Conservation (phyloP, 1,140 invertebrate genomes). For the Diorhabda carinulata region DNA sequence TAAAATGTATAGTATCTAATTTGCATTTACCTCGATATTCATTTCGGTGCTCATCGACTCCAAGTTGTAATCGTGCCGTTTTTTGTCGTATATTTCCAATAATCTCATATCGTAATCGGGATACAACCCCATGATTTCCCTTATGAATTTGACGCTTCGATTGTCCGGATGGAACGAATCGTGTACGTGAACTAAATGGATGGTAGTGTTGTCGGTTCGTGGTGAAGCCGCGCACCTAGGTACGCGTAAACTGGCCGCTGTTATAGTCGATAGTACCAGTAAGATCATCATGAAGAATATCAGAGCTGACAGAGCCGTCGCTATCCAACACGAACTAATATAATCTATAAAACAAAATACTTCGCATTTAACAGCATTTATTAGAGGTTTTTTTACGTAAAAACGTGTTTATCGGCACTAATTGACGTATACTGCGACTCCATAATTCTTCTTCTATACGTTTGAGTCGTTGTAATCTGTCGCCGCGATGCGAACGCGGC, state of each 20-base stretch:
- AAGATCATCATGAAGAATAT: slow-evolving; percentile 33
- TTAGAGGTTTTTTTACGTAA: not conserved
- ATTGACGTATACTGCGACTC: no score
- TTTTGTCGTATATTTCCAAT: not conserved
- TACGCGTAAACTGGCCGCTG: slow-evolving; percentile 17
- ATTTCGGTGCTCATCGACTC: no score
- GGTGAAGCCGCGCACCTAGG: slow-evolving; percentile 26
- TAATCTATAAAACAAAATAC: slow-evolving; percentile 33
- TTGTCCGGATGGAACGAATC: slow-evolving; percentile 27
- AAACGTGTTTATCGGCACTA: no score
- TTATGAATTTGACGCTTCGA: slow-evolving; percentile 30
- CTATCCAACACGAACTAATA: slow-evolving; percentile 37
- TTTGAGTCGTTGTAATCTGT: no score
- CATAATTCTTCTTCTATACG: no score
- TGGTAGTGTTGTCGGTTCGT: slow-evolving; percentile 30
- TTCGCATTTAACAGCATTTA: not conserved
- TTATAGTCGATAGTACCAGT: slow-evolving; percentile 31
- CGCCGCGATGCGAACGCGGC: no score
- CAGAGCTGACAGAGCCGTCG: slow-evolving; percentile 28
- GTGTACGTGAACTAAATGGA: slow-evolving; percentile 40
- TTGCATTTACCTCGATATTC: no score
- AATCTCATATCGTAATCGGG: slow-evolving; percentile 2
- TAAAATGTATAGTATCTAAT: no score
- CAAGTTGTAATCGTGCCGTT: no score
- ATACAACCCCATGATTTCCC: slow-evolving; percentile 28